Percentiles rank a stretch among this genome's conserved stretches.
These are phyloP conservation scores for Dipodomys spectabilis DNA, from an alignment of 2,113 vertebrate genomes.

Conservation along the genomic window DNA sequence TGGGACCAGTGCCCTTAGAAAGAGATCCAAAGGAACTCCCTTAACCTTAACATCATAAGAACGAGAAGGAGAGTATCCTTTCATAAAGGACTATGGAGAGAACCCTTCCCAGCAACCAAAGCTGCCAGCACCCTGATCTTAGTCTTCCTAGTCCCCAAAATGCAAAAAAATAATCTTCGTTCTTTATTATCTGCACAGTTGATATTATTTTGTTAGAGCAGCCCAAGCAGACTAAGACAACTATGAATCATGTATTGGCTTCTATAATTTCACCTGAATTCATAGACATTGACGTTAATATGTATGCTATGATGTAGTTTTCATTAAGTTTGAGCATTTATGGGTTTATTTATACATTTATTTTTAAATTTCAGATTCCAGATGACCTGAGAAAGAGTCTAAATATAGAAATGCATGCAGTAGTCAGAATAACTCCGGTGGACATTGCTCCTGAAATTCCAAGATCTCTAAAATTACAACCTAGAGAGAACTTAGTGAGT, in stretches of 20 bases:
- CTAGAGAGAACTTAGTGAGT: conserved; percentile 90
- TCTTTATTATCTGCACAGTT: background rate
- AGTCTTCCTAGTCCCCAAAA: background rate
- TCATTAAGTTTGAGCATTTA: conserved; percentile 29
- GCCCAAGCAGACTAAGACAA: background rate
- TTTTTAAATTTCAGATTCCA: conserved; percentile 91
- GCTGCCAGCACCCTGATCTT: background rate
- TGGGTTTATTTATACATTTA: background rate
- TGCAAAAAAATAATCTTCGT: background rate
- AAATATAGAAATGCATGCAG: conserved; percentile 89
- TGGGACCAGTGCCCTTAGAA: background rate
- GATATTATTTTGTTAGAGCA: background rate
- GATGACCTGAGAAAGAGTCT: conserved; percentile 87
- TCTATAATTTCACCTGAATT: conserved; percentile 26
- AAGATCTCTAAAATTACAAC: conserved; percentile 88
- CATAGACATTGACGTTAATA: background rate
- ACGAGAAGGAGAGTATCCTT: background rate
- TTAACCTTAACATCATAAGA: background rate
- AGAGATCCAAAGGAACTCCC: background rate
- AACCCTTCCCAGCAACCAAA: background rate
- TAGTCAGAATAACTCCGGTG: conserved; percentile 91
- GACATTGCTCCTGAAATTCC: conserved; percentile 90
- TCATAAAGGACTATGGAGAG: background rate
- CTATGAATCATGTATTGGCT: background rate
- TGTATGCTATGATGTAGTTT: conserved; percentile 56